Evolutionary conservation across 2,888 invertebrate species (phyloP).

Genomic region (Cosmia pyralina): DNA sequence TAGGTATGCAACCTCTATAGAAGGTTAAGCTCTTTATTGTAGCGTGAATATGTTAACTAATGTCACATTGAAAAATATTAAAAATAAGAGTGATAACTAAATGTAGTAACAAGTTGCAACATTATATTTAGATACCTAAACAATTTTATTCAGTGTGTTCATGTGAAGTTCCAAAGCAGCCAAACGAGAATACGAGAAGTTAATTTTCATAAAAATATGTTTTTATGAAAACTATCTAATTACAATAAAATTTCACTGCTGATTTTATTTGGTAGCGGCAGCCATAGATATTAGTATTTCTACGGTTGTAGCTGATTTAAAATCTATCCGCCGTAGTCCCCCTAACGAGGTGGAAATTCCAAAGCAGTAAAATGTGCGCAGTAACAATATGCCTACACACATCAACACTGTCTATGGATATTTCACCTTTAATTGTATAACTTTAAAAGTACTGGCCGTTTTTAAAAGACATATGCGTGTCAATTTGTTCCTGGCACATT

Average conservation of each 20-base stretch:
- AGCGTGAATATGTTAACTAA: conserved; percentile 33
- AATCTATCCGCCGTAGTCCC: background rate
- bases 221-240: too few species aligned
- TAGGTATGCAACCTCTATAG: conserved; percentile 3
- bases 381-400: too few species aligned
- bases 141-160: background rate
- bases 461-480: too few species aligned
- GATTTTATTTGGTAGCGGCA: too few species aligned
- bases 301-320: background rate
- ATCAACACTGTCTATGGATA: too few species aligned
- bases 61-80: conserved; percentile 21
- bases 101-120: background rate
- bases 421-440: too few species aligned
- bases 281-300: too few species aligned
- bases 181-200: too few species aligned
- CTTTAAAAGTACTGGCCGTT: too few species aligned
- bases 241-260: background rate
- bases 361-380: background rate
- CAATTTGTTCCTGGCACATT: too few species aligned
- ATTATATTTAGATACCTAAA: background rate
- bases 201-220: too few species aligned
- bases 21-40: conserved; percentile 9
- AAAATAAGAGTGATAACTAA: conserved; percentile 5
- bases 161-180: background rate
- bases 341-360: background rate